Base-by-base conservation (phyloP, 2,888 invertebrate genomes). In the Dysmachus trigonus region DNA sequence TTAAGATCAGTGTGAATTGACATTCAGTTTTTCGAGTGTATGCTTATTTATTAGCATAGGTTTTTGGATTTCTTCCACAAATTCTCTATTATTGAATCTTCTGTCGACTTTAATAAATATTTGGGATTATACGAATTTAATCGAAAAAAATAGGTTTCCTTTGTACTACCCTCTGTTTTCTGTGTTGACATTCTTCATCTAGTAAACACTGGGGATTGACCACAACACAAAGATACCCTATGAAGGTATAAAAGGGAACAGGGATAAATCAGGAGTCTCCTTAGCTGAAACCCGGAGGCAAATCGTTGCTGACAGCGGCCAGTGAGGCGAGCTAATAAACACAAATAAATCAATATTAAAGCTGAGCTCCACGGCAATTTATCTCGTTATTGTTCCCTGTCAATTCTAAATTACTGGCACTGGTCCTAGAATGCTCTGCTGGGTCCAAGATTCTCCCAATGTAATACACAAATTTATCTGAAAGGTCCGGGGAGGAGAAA, bases 341-440 rank as follows among this genome's bases (percentile, higher is more conserved):
- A 33, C 22, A 31, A 18, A 76, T 76, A 76, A 76, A 76, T 76
- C 76, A 76, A 33, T 76, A 76, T 76, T 76, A 76, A 38, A 38
- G 76, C 38, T 33, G 10, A 38, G 8, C 41, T 8, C 38, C 18
- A 22, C 33, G 38, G 35, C 38, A 76, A 76, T 76, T 22, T 76
- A 38, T 76, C 76, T 35, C 76, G 76, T 76, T 35, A 76, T 76
- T 76, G 76, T 22, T 33, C 18, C 22, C 76, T 38, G 76, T 38
- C 76, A 22, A 35, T 76, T 76, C 76, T 76, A 76, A 76, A 76
- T 76, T 76, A 76, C 76, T 74, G n/a, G 73, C 73, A 18, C n/a
- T 22, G 15, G 35, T 76, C 41, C 35, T 76, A 7, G 62, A 0
- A 10, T 62, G 18, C 2, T n/a, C n/a, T 62, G 10, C 62, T 41